Evolutionary conservation across 2,113 vertebrate genomes (phyloP).

Genomic region (Colius striatus): DNA sequence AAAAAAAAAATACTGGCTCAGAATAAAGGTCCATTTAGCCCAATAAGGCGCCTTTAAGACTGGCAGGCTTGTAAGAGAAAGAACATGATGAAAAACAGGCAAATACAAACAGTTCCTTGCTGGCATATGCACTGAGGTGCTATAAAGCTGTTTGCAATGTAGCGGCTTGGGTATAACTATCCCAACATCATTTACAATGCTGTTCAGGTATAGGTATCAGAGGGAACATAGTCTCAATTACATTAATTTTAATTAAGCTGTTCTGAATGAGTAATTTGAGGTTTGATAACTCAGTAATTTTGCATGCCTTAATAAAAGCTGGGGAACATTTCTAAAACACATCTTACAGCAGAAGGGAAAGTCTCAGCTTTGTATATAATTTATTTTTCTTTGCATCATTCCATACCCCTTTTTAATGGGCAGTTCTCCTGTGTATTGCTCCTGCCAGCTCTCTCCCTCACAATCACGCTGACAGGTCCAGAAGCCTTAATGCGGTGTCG

Average conservation of each 20-base stretch:
- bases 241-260: slow-evolving; percentile 58
- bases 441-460: slow-evolving; percentile 9
- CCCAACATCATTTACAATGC: neutral
- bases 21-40: slow-evolving; percentile 2
- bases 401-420: neutral
- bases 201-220: neutral
- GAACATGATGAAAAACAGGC: neutral
- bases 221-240: slow-evolving; percentile 25
- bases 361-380: neutral
- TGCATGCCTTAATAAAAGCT: neutral
- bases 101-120: neutral
- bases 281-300: neutral
- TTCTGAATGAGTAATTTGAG: slow-evolving; percentile 33
- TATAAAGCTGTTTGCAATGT: neutral
- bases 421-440: neutral
- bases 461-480: slow-evolving; percentile 13
- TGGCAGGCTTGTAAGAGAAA: neutral
- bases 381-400: neutral
- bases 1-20: neutral
- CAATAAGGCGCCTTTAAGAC: neutral
- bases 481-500: slow-evolving; percentile 16
- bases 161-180: neutral
- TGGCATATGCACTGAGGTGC: neutral
- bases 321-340: neutral
- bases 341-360: neutral